These are phyloP conservation scores for Xerus rutilus DNA, from an alignment of 2,797 vertebrate species.

Conservation along the genomic window DNA sequence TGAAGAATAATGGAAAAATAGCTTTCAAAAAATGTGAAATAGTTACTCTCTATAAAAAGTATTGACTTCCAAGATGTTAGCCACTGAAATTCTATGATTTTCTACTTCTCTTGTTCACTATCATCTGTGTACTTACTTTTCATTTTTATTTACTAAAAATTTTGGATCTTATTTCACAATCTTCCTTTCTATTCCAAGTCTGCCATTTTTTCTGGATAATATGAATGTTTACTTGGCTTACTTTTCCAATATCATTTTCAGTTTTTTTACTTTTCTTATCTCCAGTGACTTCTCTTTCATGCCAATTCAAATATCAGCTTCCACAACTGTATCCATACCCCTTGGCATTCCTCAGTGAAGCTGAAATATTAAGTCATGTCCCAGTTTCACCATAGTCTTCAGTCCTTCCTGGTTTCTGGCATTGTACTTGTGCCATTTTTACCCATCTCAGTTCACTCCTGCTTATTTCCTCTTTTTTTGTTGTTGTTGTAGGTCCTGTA, in stretches of 20 bases:
- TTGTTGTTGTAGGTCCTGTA: not conserved
- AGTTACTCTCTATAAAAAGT: not conserved
- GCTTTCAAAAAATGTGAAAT: slow-evolving; percentile 46
- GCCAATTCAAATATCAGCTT: not conserved
- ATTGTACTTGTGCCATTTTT: not conserved
- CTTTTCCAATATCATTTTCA: not conserved
- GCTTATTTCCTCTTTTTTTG: not conserved
- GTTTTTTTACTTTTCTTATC: not conserved
- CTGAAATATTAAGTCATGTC: not conserved
- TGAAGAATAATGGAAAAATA: slow-evolving; percentile 44
- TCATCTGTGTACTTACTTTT: not conserved
- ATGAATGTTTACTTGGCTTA: not conserved
- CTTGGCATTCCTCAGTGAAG: not conserved
- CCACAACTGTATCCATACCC: not conserved
- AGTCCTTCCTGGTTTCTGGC: not conserved
- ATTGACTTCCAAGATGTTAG: not conserved
- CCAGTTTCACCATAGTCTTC: not conserved
- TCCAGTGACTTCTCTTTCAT: not conserved
- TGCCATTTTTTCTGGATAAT: not conserved
- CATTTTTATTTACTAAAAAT: slow-evolving; percentile 12
- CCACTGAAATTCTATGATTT: not conserved
- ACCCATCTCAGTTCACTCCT: not conserved
- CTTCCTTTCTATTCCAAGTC: not conserved
- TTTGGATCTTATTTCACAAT: not conserved
- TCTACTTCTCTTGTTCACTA: not conserved